Evolutionary conservation across 2,113 vertebrate genomes (phyloP).

Genomic region (Toxostoma redivivum): DNA sequence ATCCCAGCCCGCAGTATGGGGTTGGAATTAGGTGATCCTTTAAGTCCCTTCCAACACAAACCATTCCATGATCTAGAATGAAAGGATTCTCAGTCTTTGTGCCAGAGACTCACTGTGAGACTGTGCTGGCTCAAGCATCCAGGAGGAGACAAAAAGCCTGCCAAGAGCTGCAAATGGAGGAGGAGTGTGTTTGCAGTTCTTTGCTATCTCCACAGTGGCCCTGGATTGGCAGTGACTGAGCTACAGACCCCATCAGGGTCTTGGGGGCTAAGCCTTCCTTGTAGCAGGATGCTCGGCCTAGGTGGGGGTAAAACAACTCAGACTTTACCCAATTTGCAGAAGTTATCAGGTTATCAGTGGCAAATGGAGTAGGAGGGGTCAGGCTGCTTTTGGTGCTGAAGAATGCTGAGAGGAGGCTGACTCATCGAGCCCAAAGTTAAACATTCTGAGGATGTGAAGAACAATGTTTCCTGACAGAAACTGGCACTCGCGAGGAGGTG

Average conservation of each 20-base stretch:
- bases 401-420: background rate
- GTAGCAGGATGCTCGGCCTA: background rate
- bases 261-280: background rate
- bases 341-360: background rate
- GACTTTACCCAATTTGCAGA: background rate
- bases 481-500: background rate
- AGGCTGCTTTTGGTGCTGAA: background rate
- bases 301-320: background rate
- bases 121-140: background rate
- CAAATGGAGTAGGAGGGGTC: background rate
- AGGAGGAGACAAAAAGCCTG: background rate
- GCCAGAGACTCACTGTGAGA: background rate
- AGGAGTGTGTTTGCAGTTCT: background rate
- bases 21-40: background rate
- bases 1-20: fast-evolving
- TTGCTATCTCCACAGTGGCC: background rate
- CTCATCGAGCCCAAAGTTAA: background rate
- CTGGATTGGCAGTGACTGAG: background rate
- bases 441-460: background rate
- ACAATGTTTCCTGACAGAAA: slow-evolving; percentile 12
- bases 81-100: background rate
- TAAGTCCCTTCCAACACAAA: background rate
- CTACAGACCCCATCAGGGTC: background rate
- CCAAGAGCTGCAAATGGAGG: background rate
- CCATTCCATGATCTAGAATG: background rate